Evolutionary conservation across 1,140 invertebrate genomes (phyloP), one percentile per base, ranked within the genome.

Genomic region (Zaprionus taronus): DNA sequence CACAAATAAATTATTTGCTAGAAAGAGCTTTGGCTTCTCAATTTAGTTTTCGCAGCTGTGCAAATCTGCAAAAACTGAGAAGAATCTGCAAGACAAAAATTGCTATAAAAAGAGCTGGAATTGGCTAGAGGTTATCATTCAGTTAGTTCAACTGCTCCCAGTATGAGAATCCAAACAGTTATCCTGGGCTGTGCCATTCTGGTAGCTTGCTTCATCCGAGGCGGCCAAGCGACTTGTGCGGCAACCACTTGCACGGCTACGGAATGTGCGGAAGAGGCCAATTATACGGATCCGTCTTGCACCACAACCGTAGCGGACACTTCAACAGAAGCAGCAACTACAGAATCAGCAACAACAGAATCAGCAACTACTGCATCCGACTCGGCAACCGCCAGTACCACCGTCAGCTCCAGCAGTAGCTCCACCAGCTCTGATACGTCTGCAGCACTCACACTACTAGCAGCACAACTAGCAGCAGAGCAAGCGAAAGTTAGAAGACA

Each of bases 1-100:
- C n/a, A 47, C 15, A 47, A 47, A 47, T 17, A 47, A 17, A 17
- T 17, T 6, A 7, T 4, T 20, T 51, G 6, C 47, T 51, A 12
- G 5, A 24, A 24, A 24, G 12, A 51, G 12, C 11, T 22, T 12
- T 12, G 5, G 20, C 1, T 5, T 20, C 11, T 51, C 15, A 17
- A 17, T 56, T 56, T 22, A 11, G 31, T 36, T 57, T 15, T 9
- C 15, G 17, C 56, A 58, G 17, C 56, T 58, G 31, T 14, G 26
- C 15, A 24, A 53, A 53, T 7, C 15, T 47, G n/a, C 41, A 17
- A 47, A 4, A 7, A 17, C 41, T 7, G 6, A 47, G 5, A 5
- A 15, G 58, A 64, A 68, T 72, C 64, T 72, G 41, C 4, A 53
- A n/a, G 24, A 9, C 6, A 20, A 11, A 68, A 67, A 49, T 68